Percentiles rank a stretch among this genome's conserved stretches.
Evolutionary conservation across 2,888 invertebrate genomes (phyloP).

Genomic region (Brachynemurus nebulosus): DNA sequence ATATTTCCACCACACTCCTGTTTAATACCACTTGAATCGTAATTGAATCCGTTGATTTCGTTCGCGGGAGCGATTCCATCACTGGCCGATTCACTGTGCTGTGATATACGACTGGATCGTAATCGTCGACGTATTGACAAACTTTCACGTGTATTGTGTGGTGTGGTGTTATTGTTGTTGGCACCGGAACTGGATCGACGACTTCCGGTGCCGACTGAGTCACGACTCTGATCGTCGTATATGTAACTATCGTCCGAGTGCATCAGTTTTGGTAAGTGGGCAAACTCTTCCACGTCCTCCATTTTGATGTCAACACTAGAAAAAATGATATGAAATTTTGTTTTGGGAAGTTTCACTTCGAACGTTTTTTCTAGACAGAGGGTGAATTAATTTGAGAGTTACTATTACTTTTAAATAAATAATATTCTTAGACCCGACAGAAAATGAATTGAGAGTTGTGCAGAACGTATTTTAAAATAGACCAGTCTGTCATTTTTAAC

Average conservation of each 20-base stretch:
- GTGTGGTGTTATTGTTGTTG: neutral
- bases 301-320: conserved; percentile 2
- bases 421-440: too few species aligned
- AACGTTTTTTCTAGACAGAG: too few species aligned
- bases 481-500: too few species aligned
- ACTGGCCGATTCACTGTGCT: conserved; percentile 8
- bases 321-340: neutral
- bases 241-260: conserved; percentile 18
- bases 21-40: conserved; percentile 3
- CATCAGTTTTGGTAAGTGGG: conserved; percentile 28
- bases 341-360: too few species aligned
- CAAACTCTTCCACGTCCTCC: conserved; percentile 26
- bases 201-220: conserved; percentile 2
- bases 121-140: conserved; percentile 5
- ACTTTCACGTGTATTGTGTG: too few species aligned
- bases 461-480: too few species aligned
- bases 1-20: conserved; percentile 7
- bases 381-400: too few species aligned
- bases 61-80: neutral
- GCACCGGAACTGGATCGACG: conserved; percentile 7
- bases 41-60: conserved; percentile 6
- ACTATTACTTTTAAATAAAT: too few species aligned
- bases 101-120: conserved; percentile 9
- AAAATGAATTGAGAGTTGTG: too few species aligned
- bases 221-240: conserved; percentile 14